Evolutionary conservation across 2,113 vertebrate genomes (phyloP).

Genomic region (Taurulus bubalis): DNA sequence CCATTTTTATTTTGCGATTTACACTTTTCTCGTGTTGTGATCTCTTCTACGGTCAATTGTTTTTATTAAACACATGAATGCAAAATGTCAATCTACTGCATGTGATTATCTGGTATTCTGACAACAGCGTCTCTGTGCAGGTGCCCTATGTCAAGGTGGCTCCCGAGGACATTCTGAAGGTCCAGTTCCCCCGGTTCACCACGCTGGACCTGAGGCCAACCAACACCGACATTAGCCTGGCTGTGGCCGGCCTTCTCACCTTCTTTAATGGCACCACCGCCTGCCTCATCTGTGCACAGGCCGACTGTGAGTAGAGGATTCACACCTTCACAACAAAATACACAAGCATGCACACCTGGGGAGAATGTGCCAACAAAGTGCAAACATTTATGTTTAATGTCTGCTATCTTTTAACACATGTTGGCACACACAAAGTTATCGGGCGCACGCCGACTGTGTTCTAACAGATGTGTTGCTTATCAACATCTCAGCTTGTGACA

Average conservation of each 20-base stretch:
- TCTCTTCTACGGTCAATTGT: slow-evolving; percentile 9
- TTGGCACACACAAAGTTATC: slow-evolving; percentile 41
- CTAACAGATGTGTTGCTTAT: slow-evolving; percentile 63
- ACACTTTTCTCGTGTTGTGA: slow-evolving; percentile 15
- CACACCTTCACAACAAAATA: slow-evolving; percentile 33
- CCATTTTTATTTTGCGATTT: slow-evolving; percentile 44
- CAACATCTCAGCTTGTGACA: slow-evolving; percentile 62
- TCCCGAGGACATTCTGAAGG: slow-evolving; percentile 95
- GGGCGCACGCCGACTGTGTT: slow-evolving; percentile 38
- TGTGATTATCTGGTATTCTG: slow-evolving; percentile 20
- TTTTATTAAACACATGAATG: slow-evolving; percentile 5
- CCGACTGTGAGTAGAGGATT: slow-evolving; percentile 91
- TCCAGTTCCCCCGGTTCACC: slow-evolving; percentile 96
- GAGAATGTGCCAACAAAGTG: slow-evolving; percentile 44
- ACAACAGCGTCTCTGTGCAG: slow-evolving; percentile 75
- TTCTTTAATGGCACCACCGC: slow-evolving; percentile 98
- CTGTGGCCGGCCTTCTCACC: slow-evolving; percentile 93
- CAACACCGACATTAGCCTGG: slow-evolving; percentile 96
- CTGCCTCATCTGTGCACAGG: slow-evolving; percentile 98
- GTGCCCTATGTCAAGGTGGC: slow-evolving; percentile 98
- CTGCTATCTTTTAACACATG: slow-evolving; percentile 49
- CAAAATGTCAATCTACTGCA: slow-evolving; percentile 4
- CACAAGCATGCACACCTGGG: slow-evolving; percentile 21
- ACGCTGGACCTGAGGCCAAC: slow-evolving; percentile 97
- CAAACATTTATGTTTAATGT: slow-evolving; percentile 49